phyloP scores from a whole-genome alignment of 2,888 invertebrate genomes.

The Netelia inedita region DNA sequence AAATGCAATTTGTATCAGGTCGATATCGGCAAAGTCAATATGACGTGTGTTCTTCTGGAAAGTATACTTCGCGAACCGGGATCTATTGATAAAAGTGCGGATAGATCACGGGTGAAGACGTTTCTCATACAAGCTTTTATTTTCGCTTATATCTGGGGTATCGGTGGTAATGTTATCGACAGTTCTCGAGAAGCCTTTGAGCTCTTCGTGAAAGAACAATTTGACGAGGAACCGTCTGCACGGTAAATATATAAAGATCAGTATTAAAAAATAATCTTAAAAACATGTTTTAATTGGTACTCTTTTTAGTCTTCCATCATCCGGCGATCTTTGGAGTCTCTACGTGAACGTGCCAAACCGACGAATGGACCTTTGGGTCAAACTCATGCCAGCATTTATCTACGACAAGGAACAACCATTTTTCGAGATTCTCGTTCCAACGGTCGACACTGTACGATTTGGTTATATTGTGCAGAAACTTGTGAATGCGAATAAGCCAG shows the following conservation, averaged over 20 bases:
- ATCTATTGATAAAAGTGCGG: constrained; percentile 88
- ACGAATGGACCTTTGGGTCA: constrained; percentile 92
- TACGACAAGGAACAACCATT: constrained; percentile 91
- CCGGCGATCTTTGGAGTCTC: constrained; percentile 91
- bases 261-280: constrained; percentile 3
- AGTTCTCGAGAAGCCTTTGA: constrained; percentile 90
- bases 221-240: constrained; percentile 90
- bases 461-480: constrained; percentile 93
- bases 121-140: constrained; percentile 92
- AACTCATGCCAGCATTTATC: constrained; percentile 90
- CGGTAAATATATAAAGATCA: constrained; percentile 84
- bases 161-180: constrained; percentile 94
- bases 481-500: constrained; percentile 90
- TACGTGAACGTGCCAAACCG: constrained; percentile 90
- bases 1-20: constrained; percentile 86
- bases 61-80: constrained; percentile 89
- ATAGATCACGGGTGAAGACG: constrained; percentile 86
- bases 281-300: not conserved
- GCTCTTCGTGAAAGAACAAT: constrained; percentile 89
- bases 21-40: constrained; percentile 92
- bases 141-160: constrained; percentile 93
- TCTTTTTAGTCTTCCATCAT: constrained; percentile 88
- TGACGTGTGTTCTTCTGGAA: constrained; percentile 91
- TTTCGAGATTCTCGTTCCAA: constrained; percentile 96
- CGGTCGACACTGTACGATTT: constrained; percentile 95